Conservation (phyloP, 2,113 vertebrate genomes). For the Seriola dumerili region DNA sequence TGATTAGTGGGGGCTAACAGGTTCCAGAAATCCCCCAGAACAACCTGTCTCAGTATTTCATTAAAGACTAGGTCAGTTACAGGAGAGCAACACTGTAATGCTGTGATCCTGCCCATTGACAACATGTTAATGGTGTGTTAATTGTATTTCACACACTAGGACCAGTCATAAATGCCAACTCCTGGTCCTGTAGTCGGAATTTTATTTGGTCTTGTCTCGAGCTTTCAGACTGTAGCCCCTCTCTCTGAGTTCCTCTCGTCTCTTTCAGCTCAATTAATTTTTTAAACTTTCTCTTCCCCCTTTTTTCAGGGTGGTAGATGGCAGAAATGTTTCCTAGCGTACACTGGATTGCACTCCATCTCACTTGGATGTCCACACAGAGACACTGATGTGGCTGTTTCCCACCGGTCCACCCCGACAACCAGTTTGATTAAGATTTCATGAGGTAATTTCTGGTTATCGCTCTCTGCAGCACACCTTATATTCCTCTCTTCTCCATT, state of each 20-base stretch:
- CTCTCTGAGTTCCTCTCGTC: not conserved
- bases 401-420: not conserved
- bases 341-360: not conserved
- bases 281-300: not conserved
- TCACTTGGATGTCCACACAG: not conserved
- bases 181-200: not conserved
- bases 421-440: constrained; percentile 40
- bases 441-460: constrained; percentile 47
- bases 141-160: not conserved
- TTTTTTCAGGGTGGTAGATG: constrained; percentile 8
- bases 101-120: constrained; percentile 6
- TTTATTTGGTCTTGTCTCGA: not conserved
- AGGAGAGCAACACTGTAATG: not conserved
- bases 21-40: constrained; percentile 17
- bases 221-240: not conserved
- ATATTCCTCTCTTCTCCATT: not conserved
- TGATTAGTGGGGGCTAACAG: constrained; percentile 22
- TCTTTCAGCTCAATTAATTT: not conserved
- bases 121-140: constrained; percentile 5
- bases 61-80: constrained; percentile 7
- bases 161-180: not conserved
- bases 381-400: constrained; percentile 11
- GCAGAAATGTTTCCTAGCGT: constrained; percentile 19
- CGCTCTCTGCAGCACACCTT: constrained; percentile 3
- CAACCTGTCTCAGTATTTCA: constrained; percentile 2